Evolutionary conservation across 2,888 invertebrate species (phyloP), one percentile per base, ranked within the genome.

Genomic region (Athalia rosae): DNA sequence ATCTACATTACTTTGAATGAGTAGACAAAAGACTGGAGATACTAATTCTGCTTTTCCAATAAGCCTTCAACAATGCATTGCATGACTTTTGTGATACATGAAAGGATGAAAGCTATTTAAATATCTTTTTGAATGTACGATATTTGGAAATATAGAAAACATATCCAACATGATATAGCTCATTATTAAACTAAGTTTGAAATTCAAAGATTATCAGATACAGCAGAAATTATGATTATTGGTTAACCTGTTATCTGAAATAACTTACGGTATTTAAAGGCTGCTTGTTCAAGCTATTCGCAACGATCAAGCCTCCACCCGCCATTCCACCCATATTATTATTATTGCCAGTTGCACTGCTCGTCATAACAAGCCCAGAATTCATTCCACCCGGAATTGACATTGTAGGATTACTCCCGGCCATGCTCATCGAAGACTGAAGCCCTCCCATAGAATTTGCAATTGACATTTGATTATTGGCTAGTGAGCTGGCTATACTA

Each of bases 321-420:
- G 94, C 94, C 93, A 95, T 95, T 63, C 91, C 91, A 80, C 92
- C 92, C 81, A 91, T 89, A 76, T 85, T 90, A 82, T 28, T 28
- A 28, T 87, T 90, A 80, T 89, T 89, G 77, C 91, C 92, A 85
- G 94, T 93, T 79, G 93, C 93, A 81, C 92, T 94, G 86, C 95
- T 96, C 43, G 95, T 95, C 92, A 96, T 95, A 84, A 96, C 95
- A 94, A 96, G 95, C 86, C 94, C 95, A 66, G 89, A 86, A 81
- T 89, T 90, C 88, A 89, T 89, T 78, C 85, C 87, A 58, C 87
- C 87, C 47, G 86, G 88, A 86, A 90, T 89, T 62, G 89, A 88
- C 89, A 90, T 90, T 45, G 87, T 84, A 77, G 88, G 85, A 84
- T 87, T 89, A 82, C 85, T 89, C 45, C 86, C 87, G 66, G 88